Evolutionary conservation across 2,113 vertebrate species (phyloP).

Genomic region (Turdus rufiventris): DNA sequence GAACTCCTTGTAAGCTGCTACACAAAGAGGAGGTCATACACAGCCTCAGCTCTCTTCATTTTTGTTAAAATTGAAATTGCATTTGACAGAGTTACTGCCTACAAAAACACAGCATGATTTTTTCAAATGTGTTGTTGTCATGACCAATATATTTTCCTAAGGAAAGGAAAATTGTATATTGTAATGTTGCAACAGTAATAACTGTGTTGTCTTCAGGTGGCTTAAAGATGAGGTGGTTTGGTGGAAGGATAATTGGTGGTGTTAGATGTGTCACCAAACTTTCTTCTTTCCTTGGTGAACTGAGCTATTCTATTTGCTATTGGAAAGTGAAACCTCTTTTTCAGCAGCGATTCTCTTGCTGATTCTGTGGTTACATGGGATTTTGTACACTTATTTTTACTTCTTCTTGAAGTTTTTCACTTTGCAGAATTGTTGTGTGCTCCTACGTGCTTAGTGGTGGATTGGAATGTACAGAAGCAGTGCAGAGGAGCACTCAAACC

Average conservation of each 20-base stretch:
- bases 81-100: not conserved
- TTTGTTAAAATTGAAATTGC: not conserved
- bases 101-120: not conserved
- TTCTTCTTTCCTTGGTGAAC: not conserved
- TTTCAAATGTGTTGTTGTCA: accelerated
- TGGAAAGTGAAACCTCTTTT: not conserved
- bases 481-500: not conserved
- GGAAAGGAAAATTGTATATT: not conserved
- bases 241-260: not conserved
- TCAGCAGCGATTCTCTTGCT: not conserved
- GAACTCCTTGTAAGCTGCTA: not conserved
- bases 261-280: not conserved
- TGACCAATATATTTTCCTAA: not conserved
- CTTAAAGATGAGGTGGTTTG: not conserved
- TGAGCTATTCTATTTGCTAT: accelerated
- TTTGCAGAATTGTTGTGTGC: not conserved
- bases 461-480: not conserved
- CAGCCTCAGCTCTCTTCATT: not conserved
- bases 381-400: not conserved
- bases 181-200: not conserved
- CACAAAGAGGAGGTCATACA: not conserved
- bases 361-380: not conserved
- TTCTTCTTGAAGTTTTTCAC: not conserved
- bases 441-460: accelerated
- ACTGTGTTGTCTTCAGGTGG: not conserved